phyloP scores from a whole-genome alignment of 2,797 vertebrate genomes.

The Lagodon rhomboides region DNA sequence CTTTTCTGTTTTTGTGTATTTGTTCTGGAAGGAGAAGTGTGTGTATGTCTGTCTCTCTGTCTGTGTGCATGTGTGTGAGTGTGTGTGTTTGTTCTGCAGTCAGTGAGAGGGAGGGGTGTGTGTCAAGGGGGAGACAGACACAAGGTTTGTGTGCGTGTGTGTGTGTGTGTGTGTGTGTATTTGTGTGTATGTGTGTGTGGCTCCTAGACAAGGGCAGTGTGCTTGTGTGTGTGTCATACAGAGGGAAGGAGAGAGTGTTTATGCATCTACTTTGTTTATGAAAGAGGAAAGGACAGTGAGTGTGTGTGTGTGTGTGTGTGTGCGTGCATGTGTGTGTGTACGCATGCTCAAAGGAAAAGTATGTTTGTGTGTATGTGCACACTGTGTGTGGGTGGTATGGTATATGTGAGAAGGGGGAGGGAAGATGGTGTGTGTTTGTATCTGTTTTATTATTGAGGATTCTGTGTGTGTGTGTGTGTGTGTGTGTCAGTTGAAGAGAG shows the following conservation, averaged over 20 bases:
- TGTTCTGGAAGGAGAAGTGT: constrained; percentile 67
- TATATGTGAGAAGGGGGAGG: constrained; percentile 71
- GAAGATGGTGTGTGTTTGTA: constrained; percentile 69
- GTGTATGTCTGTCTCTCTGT: constrained; percentile 35
- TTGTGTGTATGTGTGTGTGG: constrained; percentile 60
- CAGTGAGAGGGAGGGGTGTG: constrained; percentile 80
- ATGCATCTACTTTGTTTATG: constrained; percentile 88
- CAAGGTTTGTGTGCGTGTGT: constrained; percentile 72
- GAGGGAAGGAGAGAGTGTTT: constrained; percentile 83
- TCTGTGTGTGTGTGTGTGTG: constrained; percentile 58
- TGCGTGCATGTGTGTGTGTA: constrained; percentile 45
- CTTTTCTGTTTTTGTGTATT: constrained; percentile 70
- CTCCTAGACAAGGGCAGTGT: constrained; percentile 78
- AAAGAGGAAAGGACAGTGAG: constrained; percentile 82
- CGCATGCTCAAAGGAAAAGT: constrained; percentile 65
- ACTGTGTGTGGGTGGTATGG: constrained; percentile 81
- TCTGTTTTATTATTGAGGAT: constrained; percentile 77
- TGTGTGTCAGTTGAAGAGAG: constrained; percentile 43
- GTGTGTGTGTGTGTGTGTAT: constrained; percentile 46
- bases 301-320: constrained; percentile 70
- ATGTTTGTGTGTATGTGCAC: constrained; percentile 64
- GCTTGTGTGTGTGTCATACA: constrained; percentile 79
- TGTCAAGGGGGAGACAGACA: constrained; percentile 76
- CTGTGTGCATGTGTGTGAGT: constrained; percentile 51
- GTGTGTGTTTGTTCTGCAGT: constrained; percentile 82